Base-by-base conservation (phyloP, 2,797 vertebrate species). In the Enteromius viviparus region DNA sequence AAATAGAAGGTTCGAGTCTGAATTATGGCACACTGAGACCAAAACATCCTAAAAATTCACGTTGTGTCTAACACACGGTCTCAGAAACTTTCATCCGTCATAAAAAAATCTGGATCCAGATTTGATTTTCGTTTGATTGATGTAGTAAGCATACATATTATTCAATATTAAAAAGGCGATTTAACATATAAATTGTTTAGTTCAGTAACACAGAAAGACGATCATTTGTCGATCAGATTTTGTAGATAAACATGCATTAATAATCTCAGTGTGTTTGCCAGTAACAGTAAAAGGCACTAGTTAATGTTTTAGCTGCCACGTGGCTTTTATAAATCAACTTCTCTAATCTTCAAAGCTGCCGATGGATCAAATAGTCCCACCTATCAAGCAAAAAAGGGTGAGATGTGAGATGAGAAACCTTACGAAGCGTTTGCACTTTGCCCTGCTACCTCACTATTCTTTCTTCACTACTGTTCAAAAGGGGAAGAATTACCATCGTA, bases 341-440 rank as follows among this genome's bases (percentile, higher is more conserved):
- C 91, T 90, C 94, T 95, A 90, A 92, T 89, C 95, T 95, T 97
- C 95, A 96, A 96, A 97, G 88, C 89, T 64, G 84, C 86, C 82
- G 87, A 68, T 80, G 17, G 58, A 87, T 87, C 88, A 88, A 70
- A 90, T 89, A 78, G 87, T 85, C 90, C 40, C 82, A 91, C 90
- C 88, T 89, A 89, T 92, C 94, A 93, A 93, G 95, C 91, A 83
- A 88, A 91, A 88, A 49, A 87, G 91, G 87, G 86, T 47, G 81
- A 69, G 85, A 81, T 85, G 87, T 89, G 93, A 94, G 92, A 92
- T 91, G 92, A 93, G 89, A 93, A 95, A 95, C 91, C 87, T 91
- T 88, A 85, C 81, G 88, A 91, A 86, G 85, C 51, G 80, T 91
- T 51, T 92, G 93, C 89, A 89, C 90, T 91, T 92, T 93, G 89